Conservation (phyloP, 2,797 vertebrate species). For the Mus spretus region DNA sequence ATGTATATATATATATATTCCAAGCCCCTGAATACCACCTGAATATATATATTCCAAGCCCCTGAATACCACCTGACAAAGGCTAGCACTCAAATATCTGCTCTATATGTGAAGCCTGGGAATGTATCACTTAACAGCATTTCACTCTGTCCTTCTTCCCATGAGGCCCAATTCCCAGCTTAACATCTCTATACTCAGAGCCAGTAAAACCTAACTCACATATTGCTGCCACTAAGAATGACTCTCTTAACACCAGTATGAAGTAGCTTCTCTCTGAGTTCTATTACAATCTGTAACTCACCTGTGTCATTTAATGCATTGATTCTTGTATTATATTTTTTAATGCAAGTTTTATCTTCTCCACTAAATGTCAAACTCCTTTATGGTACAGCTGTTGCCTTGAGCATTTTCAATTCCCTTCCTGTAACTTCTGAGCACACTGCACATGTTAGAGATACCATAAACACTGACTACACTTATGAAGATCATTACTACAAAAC, state of each 20-base stretch:
- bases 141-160: background rate
- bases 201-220: slow-evolving; percentile 13
- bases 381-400: slow-evolving; percentile 15
- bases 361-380: background rate
- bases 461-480: background rate
- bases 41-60: background rate
- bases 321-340: background rate
- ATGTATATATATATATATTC: background rate
- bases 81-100: background rate
- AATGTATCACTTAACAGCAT: background rate
- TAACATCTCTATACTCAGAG: background rate
- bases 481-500: background rate
- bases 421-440: background rate
- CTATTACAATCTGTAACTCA: background rate
- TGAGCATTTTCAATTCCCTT: background rate
- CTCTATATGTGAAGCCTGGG: background rate
- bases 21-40: background rate
- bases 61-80: background rate
- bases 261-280: background rate
- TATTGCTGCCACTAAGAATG: background rate
- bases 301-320: background rate
- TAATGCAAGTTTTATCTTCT: slow-evolving; percentile 29
- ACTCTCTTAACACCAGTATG: background rate
- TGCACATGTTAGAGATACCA: background rate
- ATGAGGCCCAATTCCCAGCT: background rate